These are phyloP conservation scores for Tarsius wallacei DNA, from an alignment of 2,797 vertebrate genomes.

Conservation along the genomic window DNA sequence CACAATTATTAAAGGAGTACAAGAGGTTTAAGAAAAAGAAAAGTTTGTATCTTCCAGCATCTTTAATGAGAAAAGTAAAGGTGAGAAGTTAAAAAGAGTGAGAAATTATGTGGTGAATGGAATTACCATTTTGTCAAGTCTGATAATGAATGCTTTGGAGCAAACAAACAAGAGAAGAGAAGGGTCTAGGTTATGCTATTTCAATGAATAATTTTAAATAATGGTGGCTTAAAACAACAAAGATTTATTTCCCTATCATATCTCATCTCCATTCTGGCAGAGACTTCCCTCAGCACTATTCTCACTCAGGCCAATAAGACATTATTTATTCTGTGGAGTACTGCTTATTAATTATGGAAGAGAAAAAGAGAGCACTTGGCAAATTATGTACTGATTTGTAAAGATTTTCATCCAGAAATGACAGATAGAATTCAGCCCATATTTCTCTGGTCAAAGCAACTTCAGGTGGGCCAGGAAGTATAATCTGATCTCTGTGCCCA, in stretches of 20 bases:
- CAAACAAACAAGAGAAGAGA: conserved; percentile 17
- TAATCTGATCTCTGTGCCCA: background rate
- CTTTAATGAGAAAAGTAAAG: background rate
- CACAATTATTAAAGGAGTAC: background rate
- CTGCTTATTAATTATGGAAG: background rate
- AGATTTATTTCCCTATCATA: background rate
- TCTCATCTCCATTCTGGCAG: background rate
- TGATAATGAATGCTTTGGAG: background rate
- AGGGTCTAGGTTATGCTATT: background rate
- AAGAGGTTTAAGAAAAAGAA: background rate
- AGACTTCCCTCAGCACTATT: background rate
- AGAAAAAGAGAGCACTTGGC: background rate
- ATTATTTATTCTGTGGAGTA: background rate
- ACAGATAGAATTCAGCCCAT: background rate
- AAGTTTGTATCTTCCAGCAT: background rate
- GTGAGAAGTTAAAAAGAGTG: background rate
- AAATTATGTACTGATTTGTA: background rate
- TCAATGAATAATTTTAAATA: background rate
- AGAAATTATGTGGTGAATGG: background rate
- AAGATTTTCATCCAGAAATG: background rate
- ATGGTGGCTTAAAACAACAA: background rate
- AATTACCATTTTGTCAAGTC: conserved; percentile 10
- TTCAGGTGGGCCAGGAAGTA: background rate
- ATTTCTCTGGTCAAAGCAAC: background rate
- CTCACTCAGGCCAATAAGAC: background rate